Evolutionary conservation across 2,113 vertebrate genomes (phyloP).

Genomic region (Sporophila hypoxantha): DNA sequence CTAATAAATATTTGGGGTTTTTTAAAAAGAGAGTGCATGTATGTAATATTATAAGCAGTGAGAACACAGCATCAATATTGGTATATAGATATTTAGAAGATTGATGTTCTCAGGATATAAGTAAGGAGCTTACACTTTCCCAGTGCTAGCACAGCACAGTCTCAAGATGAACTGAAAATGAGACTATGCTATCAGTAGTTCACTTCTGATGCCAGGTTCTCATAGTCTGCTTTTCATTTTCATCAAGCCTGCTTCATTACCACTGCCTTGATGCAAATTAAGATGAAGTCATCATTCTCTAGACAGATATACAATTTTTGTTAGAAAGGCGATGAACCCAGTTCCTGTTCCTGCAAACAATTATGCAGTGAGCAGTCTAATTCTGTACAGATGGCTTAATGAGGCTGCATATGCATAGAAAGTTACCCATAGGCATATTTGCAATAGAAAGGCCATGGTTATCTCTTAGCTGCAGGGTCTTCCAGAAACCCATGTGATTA

Average conservation of each 20-base stretch:
- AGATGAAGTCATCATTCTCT: constrained; percentile 29
- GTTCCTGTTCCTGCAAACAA: constrained; percentile 28
- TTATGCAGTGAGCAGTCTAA: constrained; percentile 28
- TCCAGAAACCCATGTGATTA: background rate
- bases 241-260: constrained; percentile 10
- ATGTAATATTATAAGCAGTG: background rate
- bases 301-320: constrained; percentile 26
- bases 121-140: background rate
- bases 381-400: constrained; percentile 50
- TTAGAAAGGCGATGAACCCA: constrained; percentile 1
- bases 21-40: background rate
- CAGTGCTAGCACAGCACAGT: background rate
- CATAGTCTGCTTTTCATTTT: constrained; percentile 14
- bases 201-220: background rate
- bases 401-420: background rate
- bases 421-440: constrained; percentile 19
- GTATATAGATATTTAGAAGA: background rate
- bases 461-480: constrained; percentile 26
- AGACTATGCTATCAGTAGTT: background rate
- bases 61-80: background rate
- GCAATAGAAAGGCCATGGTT: background rate
- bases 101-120: background rate
- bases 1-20: background rate
- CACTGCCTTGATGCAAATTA: constrained; percentile 3
- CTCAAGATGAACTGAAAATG: background rate